Base-by-base conservation (phyloP, 2,113 vertebrate species). In the Zosterops hypoxanthus region DNA sequence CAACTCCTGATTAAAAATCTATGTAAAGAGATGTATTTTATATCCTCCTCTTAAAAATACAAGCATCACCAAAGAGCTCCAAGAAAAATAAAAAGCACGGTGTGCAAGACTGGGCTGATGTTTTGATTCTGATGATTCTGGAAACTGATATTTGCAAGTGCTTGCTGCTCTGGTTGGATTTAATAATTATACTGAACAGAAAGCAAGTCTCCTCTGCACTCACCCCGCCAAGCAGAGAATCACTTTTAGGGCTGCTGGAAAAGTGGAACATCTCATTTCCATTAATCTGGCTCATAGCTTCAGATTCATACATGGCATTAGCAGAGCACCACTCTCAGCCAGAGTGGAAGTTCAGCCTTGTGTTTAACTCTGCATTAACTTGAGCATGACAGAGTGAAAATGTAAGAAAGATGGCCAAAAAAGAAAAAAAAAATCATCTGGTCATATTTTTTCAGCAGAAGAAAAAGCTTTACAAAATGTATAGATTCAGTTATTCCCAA, bases 231-330 rank as follows among this genome's bases (percentile, higher is more conserved):
- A 83, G 70, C 79, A 94, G 46, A 31, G 82, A 94, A 92, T 88
- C 87, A 68, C 49, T 92, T 80, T 64, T 86, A 75, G 25, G 47
- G 73, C 73, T 82, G 34, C 46, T 55, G 86, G 68, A 78, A 93
- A 96, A 94, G 75, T 88, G 59, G 57, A 97, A 86, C 84, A 78
- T 93, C 91, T 94, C 83, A 94, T 94, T 97, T 96, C 92, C 94
- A 95, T 95, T 94, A 87, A 94, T 88, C 75, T 91, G 89, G 75
- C 83, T 95, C 86, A 80, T 77, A 89, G 75, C 80, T 94, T 93
- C 94, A 95, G 82, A 94, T 91, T 90, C 89, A 92, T 75, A 90
- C 47, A 88, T 39, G n/a, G 82, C 52, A 93, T 94, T 95, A 92
- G 72, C 92, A 96, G 93, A 96, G 64, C 64, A 44, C 15, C 2